A percentile compares a stretch with the other conserved stretches of the same genome.
phyloP scores from a whole-genome alignment of 2,888 invertebrate genomes.

The Phengaris arion region DNA sequence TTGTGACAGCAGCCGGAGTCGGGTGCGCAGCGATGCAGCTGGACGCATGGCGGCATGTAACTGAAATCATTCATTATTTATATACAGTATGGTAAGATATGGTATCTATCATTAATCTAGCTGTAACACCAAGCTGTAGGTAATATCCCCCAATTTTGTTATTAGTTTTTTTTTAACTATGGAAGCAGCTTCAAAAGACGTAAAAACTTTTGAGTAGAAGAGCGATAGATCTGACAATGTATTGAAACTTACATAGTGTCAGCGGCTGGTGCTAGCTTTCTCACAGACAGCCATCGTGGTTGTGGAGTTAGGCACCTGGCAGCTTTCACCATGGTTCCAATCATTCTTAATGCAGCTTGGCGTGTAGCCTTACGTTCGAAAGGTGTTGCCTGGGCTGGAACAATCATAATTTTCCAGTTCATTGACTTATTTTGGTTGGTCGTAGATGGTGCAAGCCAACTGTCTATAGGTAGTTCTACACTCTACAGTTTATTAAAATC shows the following conservation, averaged over 20 bases:
- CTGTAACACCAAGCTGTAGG: too few species aligned
- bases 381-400: conserved; percentile 52
- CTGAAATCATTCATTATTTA: conserved; percentile 43
- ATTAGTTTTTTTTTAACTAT: too few species aligned
- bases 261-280: conserved; percentile 84
- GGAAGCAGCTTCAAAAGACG: not conserved
- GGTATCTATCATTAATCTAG: too few species aligned
- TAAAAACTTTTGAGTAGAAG: not conserved
- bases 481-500: too few species aligned
- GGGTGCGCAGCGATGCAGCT: conserved; percentile 91
- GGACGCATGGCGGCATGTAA: conserved; percentile 91
- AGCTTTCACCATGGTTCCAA: conserved; percentile 56
- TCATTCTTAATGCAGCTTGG: conserved; percentile 52
- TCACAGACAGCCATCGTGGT: conserved; percentile 86
- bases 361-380: conserved; percentile 47
- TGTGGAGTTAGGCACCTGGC: conserved; percentile 85
- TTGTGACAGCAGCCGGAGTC: conserved; percentile 92
- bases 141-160: too few species aligned
- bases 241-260: conserved; percentile 77
- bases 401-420: not conserved
- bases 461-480: too few species aligned
- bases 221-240: not conserved
- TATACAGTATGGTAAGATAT: too few species aligned
- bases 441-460: too few species aligned
- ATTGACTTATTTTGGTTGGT: not conserved